Conservation (phyloP, 2,888 invertebrate genomes). For the Celastrina argiolus region DNA sequence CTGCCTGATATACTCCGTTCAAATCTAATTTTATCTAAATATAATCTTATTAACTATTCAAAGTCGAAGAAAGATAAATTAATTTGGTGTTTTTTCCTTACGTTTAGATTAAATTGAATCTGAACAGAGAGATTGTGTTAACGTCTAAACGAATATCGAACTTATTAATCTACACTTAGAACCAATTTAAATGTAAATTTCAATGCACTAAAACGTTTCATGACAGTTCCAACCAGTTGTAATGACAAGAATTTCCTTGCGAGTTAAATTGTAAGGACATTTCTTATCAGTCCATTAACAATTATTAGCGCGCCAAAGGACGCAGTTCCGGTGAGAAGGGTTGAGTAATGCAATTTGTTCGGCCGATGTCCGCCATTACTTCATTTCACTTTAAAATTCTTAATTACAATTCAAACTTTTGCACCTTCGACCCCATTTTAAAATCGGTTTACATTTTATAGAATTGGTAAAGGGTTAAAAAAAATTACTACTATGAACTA, state of each 20-base stretch:
- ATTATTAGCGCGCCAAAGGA: slow-evolving; percentile 25
- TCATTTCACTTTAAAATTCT: slow-evolving; percentile 23
- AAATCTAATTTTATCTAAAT: too few species aligned
- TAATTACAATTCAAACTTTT: slow-evolving; percentile 5
- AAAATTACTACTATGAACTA: background rate
- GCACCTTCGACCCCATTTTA: background rate
- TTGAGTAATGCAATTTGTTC: slow-evolving; percentile 31
- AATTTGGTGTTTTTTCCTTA: too few species aligned
- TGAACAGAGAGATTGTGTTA: too few species aligned
- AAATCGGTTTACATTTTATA: background rate
- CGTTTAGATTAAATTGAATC: too few species aligned
- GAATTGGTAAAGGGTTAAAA: background rate
- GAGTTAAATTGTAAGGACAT: slow-evolving; percentile 12
- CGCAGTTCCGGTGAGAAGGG: slow-evolving; percentile 29
- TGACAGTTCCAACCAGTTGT: background rate
- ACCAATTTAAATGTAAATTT: background rate
- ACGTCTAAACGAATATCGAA: too few species aligned
- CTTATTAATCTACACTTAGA: background rate
- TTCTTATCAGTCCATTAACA: slow-evolving; percentile 23
- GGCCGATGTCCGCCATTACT: slow-evolving; percentile 23
- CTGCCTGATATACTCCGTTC: too few species aligned
- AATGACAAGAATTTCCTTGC: background rate
- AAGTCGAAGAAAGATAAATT: too few species aligned
- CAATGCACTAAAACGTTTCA: background rate
- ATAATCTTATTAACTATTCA: too few species aligned